These are phyloP conservation scores for Arion vulgaris DNA, from an alignment of 1,140 invertebrate genomes.

Conservation along the genomic window DNA sequence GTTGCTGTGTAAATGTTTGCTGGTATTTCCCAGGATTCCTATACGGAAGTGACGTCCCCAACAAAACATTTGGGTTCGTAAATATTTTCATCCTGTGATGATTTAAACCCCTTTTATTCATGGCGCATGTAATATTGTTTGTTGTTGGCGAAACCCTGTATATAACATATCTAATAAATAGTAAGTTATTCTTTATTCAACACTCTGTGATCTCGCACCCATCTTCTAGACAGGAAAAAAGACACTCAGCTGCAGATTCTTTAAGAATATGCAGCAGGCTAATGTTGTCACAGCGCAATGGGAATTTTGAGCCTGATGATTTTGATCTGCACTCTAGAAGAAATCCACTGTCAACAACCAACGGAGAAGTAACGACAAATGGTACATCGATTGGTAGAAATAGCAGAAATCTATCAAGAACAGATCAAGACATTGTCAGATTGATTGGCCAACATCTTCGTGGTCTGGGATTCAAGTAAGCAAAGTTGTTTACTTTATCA, in stretches of 20 bases:
- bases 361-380: constrained; percentile 74
- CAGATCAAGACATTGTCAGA: constrained; percentile 94
- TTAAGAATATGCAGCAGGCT: constrained; percentile 71
- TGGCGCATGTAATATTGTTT: constrained; percentile 45
- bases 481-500: constrained; percentile 88
- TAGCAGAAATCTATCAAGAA: constrained; percentile 76
- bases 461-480: constrained; percentile 91
- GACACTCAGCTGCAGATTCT: too few species aligned
- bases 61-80: constrained; percentile 62
- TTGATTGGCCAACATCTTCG: constrained; percentile 96
- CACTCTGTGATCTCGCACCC: too few species aligned
- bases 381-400: constrained; percentile 55
- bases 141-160: constrained; percentile 45
- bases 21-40: constrained; percentile 65
- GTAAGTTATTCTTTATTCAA: not conserved
- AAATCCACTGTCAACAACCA: constrained; percentile 68
- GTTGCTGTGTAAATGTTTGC: too few species aligned
- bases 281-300: constrained; percentile 70
- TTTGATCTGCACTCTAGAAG: constrained; percentile 68
- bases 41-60: constrained; percentile 65
- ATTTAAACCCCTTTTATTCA: constrained; percentile 32
- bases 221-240: too few species aligned
- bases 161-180: constrained; percentile 33
- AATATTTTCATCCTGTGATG: constrained; percentile 37
- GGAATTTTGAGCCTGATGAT: constrained; percentile 58